Conservation (phyloP, 2,888 invertebrate species). For the Polymixis flavicincta region DNA sequence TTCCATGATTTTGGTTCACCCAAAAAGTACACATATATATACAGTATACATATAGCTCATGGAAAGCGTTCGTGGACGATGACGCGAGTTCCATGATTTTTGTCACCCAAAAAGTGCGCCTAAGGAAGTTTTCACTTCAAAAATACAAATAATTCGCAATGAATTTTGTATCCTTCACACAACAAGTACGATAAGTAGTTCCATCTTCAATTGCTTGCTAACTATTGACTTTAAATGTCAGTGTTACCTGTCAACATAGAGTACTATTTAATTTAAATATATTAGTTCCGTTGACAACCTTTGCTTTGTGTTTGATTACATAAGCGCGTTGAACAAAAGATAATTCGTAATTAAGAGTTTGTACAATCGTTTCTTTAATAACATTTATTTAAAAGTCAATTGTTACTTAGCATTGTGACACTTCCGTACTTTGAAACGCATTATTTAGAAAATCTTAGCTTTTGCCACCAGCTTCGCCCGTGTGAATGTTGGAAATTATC, state of each 20-base stretch:
- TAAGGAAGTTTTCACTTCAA: too few relatives aligned
- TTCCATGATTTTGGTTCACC: too few relatives aligned
- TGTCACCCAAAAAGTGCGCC: too few relatives aligned
- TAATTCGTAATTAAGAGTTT: conserved; percentile 31
- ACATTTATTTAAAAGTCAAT: conserved; percentile 27
- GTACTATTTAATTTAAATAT: conserved; percentile 57
- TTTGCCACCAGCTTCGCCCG: too few relatives aligned
- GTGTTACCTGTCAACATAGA: conserved; percentile 50
- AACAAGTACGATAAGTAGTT: conserved; percentile 34
- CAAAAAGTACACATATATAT: too few relatives aligned
- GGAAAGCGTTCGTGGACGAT: too few relatives aligned
- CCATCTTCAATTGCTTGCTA: conserved; percentile 49
- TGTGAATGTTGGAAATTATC: too few relatives aligned
- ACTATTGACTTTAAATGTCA: conserved; percentile 59
- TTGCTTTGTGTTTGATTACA: conserved; percentile 19
- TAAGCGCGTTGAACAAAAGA: conserved; percentile 39
- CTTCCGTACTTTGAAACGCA: not conserved
- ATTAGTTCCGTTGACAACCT: conserved; percentile 42
- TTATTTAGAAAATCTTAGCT: not conserved
- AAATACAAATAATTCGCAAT: conserved; percentile 13
- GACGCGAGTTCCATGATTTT: too few relatives aligned
- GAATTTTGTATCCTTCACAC: conserved; percentile 30
- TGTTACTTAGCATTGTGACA: conserved; percentile 25
- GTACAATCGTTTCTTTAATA: conserved; percentile 10
- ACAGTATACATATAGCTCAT: too few relatives aligned